Percentiles rank a stretch among this genome's conserved stretches.
These are phyloP conservation scores for Lasioglossum zephyrum DNA, from an alignment of 2,888 invertebrate genomes.

Conservation along the genomic window DNA sequence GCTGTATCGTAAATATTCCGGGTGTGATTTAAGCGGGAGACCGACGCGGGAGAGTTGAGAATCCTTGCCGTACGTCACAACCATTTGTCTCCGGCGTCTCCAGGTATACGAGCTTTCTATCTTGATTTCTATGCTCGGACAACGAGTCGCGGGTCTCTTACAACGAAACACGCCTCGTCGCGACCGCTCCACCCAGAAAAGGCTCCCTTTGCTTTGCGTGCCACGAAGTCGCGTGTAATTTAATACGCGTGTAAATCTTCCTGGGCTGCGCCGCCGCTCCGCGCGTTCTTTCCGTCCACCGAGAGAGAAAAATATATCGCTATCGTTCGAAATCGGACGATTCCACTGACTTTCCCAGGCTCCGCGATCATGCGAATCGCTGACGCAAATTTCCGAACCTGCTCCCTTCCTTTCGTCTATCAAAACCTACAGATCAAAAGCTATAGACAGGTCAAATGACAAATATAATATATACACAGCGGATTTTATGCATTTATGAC, in stretches of 20 bases:
- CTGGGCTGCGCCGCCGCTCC: conserved; percentile 40
- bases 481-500: too few relatives aligned
- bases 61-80: conserved; percentile 72
- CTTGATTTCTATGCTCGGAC: conserved; percentile 74
- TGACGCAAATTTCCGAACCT: conserved; percentile 12
- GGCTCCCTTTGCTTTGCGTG: conserved; percentile 67
- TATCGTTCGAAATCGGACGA: conserved; percentile 69
- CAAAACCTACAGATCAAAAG: too few relatives aligned
- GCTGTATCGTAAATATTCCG: conserved; percentile 73
- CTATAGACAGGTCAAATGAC: not conserved
- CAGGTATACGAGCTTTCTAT: conserved; percentile 75
- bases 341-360: conserved; percentile 55
- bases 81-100: conserved; percentile 73
- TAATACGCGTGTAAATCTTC: conserved; percentile 74
- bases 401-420: not conserved
- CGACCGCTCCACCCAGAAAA: conserved; percentile 69
- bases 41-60: conserved; percentile 46
- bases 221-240: conserved; percentile 74
- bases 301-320: conserved; percentile 67
- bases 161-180: conserved; percentile 64
- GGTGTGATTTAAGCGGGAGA: conserved; percentile 70
- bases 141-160: conserved; percentile 69
- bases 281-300: conserved; percentile 54
- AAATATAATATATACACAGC: not conserved
- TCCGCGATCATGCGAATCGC: not conserved